Evolutionary conservation across 2,888 invertebrate species (phyloP).

Genomic region (Antheraea yamamai): DNA sequence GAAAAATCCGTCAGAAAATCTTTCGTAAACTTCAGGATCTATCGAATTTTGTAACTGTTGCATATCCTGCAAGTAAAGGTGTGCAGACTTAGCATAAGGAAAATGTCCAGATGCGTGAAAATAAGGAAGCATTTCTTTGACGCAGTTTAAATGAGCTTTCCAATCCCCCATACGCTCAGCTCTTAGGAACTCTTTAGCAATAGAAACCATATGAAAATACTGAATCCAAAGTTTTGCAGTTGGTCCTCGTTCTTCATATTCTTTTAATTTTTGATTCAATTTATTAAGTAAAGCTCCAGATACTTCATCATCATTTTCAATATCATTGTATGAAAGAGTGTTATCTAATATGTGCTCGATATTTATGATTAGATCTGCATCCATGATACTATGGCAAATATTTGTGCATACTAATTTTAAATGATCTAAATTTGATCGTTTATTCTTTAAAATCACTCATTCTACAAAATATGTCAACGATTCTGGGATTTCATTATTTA

Average conservation of each 20-base stretch:
- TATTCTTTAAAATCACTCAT: conserved; percentile 43
- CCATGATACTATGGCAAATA: conserved; percentile 31
- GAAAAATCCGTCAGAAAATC: conserved; percentile 40
- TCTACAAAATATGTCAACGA: conserved; percentile 37
- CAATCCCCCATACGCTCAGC: conserved; percentile 58
- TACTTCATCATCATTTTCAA: no score
- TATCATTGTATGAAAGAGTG: no score
- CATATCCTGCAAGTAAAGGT: conserved; percentile 48
- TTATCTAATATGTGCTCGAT: no score
- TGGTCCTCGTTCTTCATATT: no score
- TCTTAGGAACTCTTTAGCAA: conserved; percentile 51
- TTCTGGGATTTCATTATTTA: conserved; percentile 40
- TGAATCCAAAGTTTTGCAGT: conserved; percentile 26
- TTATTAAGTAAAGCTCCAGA: no score
- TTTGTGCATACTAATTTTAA: conserved; percentile 32
- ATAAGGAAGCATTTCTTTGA: conserved; percentile 41
- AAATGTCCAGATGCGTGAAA: conserved; percentile 36
- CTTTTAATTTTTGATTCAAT: no score
- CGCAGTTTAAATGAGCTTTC: conserved; percentile 31
- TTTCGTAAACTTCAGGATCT: conserved; percentile 42
- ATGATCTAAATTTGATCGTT: conserved; percentile 38
- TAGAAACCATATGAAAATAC: conserved; percentile 50
- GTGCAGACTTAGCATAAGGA: conserved; percentile 36
- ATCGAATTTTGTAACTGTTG: conserved; percentile 37
- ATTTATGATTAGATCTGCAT: conserved; percentile 20